Percentiles rank a stretch among this genome's conserved stretches.
These are phyloP conservation scores for Camelus dromedarius DNA, from an alignment of 2,113 vertebrate species.

Conservation along the genomic window DNA sequence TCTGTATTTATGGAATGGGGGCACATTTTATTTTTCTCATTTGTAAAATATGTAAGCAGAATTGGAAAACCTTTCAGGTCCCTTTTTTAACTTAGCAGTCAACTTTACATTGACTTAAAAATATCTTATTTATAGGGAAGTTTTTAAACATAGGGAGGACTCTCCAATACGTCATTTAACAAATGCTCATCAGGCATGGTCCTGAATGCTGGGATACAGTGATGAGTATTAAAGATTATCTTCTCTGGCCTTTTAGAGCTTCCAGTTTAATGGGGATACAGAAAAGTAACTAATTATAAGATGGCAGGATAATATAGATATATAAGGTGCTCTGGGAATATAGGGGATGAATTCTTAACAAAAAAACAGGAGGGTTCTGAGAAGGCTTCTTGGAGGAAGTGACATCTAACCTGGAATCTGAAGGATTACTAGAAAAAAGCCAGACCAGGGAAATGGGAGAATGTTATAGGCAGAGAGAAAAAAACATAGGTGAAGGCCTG, in stretches of 20 bases:
- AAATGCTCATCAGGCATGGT: background rate
- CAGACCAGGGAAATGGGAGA: background rate
- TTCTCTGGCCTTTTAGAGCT: background rate
- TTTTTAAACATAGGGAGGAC: background rate
- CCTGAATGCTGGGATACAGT: background rate
- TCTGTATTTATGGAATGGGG: background rate
- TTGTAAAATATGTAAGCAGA: constrained; percentile 44
- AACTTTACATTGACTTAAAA: background rate
- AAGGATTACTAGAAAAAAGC: background rate
- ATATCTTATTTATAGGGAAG: background rate
- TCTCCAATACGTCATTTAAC: background rate
- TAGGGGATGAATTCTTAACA: background rate
- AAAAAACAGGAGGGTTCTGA: background rate
- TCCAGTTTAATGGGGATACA: background rate
- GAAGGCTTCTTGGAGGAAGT: constrained; percentile 35
- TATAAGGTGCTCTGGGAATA: background rate
- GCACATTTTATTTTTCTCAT: constrained; percentile 41
- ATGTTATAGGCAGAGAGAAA: background rate
- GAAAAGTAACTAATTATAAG: constrained; percentile 25
- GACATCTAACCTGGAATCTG: background rate
- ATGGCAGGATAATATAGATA: background rate
- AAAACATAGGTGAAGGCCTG: background rate
- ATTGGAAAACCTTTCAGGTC: constrained; percentile 18
- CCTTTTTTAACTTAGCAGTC: constrained; percentile 1
- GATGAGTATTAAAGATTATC: background rate